Evolutionary conservation across 2,888 invertebrate genomes (phyloP).

Genomic region (Linyphia triangularis): DNA sequence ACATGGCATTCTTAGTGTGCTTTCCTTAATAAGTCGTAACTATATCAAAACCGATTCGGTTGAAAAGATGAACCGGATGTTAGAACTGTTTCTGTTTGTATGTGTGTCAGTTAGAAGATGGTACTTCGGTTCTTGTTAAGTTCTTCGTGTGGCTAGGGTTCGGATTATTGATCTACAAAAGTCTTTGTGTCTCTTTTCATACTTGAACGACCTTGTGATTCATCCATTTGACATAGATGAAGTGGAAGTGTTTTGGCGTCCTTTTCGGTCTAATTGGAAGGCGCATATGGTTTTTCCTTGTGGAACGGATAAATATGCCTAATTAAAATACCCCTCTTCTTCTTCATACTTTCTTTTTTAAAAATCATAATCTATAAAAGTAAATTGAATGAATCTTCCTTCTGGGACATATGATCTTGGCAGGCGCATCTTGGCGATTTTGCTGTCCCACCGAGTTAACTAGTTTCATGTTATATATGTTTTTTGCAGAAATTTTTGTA

Average conservation of each 20-base stretch:
- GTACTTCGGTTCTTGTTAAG: background rate
- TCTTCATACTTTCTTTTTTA: too few relatives aligned
- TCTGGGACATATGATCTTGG: too few relatives aligned
- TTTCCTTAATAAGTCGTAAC: conserved; percentile 22
- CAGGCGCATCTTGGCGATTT: too few relatives aligned
- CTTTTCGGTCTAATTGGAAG: too few relatives aligned
- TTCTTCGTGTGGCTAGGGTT: background rate
- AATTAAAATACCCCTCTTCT: too few relatives aligned
- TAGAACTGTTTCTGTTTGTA: background rate
- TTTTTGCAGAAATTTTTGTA: too few relatives aligned
- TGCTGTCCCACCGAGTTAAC: too few relatives aligned
- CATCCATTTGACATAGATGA: background rate
- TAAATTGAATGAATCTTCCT: too few relatives aligned
- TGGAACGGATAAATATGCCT: too few relatives aligned
- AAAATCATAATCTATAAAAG: too few relatives aligned
- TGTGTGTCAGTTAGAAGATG: conserved; percentile 9
- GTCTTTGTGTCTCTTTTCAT: background rate
- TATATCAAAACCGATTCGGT: background rate
- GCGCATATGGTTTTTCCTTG: too few relatives aligned
- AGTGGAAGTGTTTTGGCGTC: background rate
- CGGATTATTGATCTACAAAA: conserved; percentile 13
- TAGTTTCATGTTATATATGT: too few relatives aligned
- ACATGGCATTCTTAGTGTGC: background rate
- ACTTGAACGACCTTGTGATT: background rate
- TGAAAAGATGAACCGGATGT: conserved; percentile 26